Conservation (phyloP, 2,888 invertebrate genomes). For the Sesia bembeciformis region DNA sequence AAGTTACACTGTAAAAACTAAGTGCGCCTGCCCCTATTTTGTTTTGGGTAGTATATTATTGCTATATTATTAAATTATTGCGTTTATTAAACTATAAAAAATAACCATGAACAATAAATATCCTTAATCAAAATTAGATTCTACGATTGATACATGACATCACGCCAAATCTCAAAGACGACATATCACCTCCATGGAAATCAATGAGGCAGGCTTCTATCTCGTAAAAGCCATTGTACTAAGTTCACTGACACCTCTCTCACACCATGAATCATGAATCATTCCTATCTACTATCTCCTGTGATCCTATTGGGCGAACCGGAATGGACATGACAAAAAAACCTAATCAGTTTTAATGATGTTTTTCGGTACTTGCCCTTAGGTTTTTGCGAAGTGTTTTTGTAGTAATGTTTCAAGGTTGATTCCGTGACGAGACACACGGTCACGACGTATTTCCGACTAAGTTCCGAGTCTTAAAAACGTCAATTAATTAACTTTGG, state of each 20-base stretch:
- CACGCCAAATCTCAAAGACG: background rate
- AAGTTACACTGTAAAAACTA: too few species aligned
- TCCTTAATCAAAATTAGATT: too few species aligned
- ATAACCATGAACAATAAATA: too few species aligned
- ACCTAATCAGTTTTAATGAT: constrained; percentile 45
- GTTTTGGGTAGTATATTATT: too few species aligned
- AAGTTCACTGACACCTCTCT: constrained; percentile 1
- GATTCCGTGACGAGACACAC: constrained; percentile 23
- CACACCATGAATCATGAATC: constrained; percentile 26
- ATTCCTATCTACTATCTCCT: constrained; percentile 34
- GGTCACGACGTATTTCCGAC: constrained; percentile 4
- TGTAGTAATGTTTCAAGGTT: constrained; percentile 20
- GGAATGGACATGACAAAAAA: constrained; percentile 33
- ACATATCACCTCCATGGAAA: background rate
- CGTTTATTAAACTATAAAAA: too few species aligned
- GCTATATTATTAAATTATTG: too few species aligned
- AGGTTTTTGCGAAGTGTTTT: constrained; percentile 40
- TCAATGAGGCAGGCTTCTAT: background rate
- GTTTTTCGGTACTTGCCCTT: constrained; percentile 42
- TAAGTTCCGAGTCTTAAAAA: too few species aligned
- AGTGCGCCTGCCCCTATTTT: too few species aligned
- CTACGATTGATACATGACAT: background rate
- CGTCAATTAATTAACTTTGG: too few species aligned
- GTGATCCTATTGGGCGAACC: constrained; percentile 11
- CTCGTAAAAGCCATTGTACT: constrained; percentile 1